Evolutionary conservation across 1,140 invertebrate species (phyloP).

Genomic region (Zaprionus davidi): DNA sequence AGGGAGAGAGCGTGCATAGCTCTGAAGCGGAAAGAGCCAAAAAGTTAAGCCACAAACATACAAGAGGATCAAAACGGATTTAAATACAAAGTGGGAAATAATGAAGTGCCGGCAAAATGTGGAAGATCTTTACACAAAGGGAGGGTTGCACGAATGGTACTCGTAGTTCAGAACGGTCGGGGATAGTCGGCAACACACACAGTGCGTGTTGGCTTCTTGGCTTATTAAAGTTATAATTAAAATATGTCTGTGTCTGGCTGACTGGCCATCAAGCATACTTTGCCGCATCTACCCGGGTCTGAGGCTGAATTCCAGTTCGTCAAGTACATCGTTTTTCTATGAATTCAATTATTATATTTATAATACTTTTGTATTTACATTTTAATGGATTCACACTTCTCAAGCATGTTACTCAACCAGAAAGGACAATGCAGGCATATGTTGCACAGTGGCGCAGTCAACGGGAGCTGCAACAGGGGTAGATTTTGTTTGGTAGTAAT

Average conservation of each 20-base stretch:
- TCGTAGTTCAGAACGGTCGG: background rate
- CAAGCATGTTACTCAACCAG: conserved; percentile 21
- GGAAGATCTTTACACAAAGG: conserved; percentile 38
- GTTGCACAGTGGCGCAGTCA: background rate
- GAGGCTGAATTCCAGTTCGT: conserved; percentile 27
- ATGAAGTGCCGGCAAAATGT: conserved; percentile 65
- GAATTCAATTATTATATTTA: conserved; percentile 71
- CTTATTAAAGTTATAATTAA: conserved; percentile 83
- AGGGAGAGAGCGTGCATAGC: background rate
- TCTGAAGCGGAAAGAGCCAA: conserved; percentile 76
- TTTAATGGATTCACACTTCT: conserved; percentile 74
- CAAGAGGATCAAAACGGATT: conserved; percentile 81
- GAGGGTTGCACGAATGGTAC: conserved; percentile 38
- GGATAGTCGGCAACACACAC: background rate
- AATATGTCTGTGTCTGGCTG: conserved; percentile 56
- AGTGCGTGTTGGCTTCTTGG: conserved; percentile 64
- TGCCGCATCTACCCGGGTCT: conserved; percentile 10
- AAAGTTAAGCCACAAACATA: conserved; percentile 83
- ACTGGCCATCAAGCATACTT: conserved; percentile 6
- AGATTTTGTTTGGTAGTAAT: background rate
- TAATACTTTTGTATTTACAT: conserved; percentile 69
- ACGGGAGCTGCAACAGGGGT: conserved; percentile 25
- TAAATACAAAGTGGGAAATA: conserved; percentile 82
- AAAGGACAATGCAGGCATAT: conserved; percentile 12
- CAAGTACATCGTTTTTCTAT: conserved; percentile 49